Base-by-base conservation (phyloP, 2,113 vertebrate species). In the Cheilinus undulatus region DNA sequence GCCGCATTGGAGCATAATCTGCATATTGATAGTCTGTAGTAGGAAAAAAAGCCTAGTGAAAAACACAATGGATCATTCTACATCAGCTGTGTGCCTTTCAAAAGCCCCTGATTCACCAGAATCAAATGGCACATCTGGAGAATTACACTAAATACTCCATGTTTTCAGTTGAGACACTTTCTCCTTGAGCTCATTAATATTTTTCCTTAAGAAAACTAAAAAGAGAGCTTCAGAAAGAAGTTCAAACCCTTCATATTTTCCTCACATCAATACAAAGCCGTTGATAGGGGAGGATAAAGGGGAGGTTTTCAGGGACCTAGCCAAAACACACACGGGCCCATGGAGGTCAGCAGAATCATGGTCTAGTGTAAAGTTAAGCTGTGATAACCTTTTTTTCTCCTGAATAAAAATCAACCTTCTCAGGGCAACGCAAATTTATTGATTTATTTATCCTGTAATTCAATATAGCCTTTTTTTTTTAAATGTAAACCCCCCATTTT, bases 1-100 rank as follows among this genome's bases (percentile, higher is more conserved):
- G 22, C 30, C 73, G 50, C 38, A 57, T 50, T 73, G 51, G 22
- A 48, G 51, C 49, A 63, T 50, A 59, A 84, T 81, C 62, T 76
- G 58, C 42, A 51, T 48, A 67, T 56, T 61, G 42, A 22, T 60
- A 5, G 36, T 36, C 23, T 73, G 7, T 52, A 7, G 32, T 50
- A 45, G 46, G 19, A 65, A 83, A 62, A 66, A 26, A 36, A 38
- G n/a, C 32, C 42, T 54, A 56, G 23, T 51, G 38, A 24, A 32
- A 46, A 36, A 24, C 78, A 75, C 53, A 80, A 67, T 19, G 52
- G 52, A 14, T 30, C 4, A 45, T 38, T 53, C 24, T 5, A 40
- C 14, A 22, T 9, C 20, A 51, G 13, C 28, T 34, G 23, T 53
- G 9, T 58, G 56, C 50, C 0, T 43, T 50, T 43, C 5, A 52